Evolutionary conservation across 2,888 invertebrate species (phyloP), one percentile per base, ranked within the genome.

Genomic region (Theodoxus fluviatilis): DNA sequence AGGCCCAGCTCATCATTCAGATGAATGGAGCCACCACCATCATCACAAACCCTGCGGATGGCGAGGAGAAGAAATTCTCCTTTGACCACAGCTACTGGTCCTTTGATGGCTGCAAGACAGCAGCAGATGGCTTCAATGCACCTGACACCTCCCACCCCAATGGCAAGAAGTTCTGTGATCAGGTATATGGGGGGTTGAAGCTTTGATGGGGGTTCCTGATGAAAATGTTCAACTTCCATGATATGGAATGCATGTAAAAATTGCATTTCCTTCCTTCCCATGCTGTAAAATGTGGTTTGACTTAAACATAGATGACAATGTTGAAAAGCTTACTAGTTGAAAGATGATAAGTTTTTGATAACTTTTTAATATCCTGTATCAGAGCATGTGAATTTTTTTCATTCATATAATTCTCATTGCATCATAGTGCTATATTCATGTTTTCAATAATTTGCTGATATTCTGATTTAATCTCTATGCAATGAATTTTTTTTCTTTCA

Each of bases 51-150:
- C 90, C 90, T 0, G 81, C 84, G 4, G 85, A 85, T 47, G 88
- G 87, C 22, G 87, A 86, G 18, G 74, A 71, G 33, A 88, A 87
- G 72, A 84, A 85, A 72, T 90, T 90, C 80, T 85, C 88, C 0
- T 90, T 89, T 80, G 90, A 90, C 82, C 87, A 86, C 82, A 88
- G 89, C 74, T 90, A 90, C 79, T 90, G 90, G 90, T 90, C 90
- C 35, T 89, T 89, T 80, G 90, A 90, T 78, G 90, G 90, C 1
- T 89, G 80, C 78, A 88, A 86, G 55, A 87, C 87, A 69, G 82
- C 84, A 3, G 73, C 79, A 3, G 84, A 86, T 76, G 90, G 90
- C 1, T 89, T 88, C 76, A 85, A 83, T 65, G 82, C 77, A 2
- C 79, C 87, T 2, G 89, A 89, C 74, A 74, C 83, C 0, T 80